These are phyloP conservation scores for Aspidoscelis tigris DNA, from an alignment of 2,113 vertebrate species.

Conservation along the genomic window DNA sequence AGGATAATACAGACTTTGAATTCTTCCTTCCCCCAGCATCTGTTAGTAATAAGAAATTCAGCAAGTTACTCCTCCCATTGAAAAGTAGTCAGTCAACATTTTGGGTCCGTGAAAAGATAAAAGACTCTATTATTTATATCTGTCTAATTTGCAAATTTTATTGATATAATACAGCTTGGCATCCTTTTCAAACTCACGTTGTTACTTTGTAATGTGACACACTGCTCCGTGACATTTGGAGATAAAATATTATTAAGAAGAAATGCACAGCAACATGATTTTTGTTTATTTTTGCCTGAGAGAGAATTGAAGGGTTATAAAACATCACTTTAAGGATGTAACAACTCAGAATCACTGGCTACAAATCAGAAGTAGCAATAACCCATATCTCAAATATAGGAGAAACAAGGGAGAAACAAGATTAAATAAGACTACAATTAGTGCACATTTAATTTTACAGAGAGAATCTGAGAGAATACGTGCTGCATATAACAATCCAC, in stretches of 20 bases:
- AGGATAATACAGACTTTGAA: constrained; percentile 60
- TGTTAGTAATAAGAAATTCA: constrained; percentile 45
- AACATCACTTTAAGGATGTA: not conserved
- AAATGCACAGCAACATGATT: constrained; percentile 16
- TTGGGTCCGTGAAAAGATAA: constrained; percentile 2
- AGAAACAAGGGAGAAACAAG: constrained; percentile 7
- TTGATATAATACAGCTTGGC: constrained; percentile 33
- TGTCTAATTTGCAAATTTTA: constrained; percentile 35
- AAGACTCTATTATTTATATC: constrained; percentile 31
- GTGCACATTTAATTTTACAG: not conserved
- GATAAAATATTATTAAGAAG: constrained; percentile 54
- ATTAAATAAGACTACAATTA: constrained; percentile 10
- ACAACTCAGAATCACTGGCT: constrained; percentile 31
- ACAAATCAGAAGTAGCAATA: constrained; percentile 2
- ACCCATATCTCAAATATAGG: not conserved
- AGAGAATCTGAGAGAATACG: not conserved
- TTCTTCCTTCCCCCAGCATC: constrained; percentile 38
- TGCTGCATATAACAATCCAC: not conserved
- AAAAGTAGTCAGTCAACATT: constrained; percentile 43
- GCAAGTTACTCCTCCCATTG: constrained; percentile 21
- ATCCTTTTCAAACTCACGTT: constrained; percentile 43
- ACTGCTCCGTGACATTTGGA: constrained; percentile 41
- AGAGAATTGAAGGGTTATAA: constrained; percentile 36
- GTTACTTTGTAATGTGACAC: constrained; percentile 27
- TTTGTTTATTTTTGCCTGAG: not conserved